Evolutionary conservation across 2,797 vertebrate genomes (phyloP), one percentile per base, ranked within the genome.

Genomic region (Crypturellus tataupa): DNA sequence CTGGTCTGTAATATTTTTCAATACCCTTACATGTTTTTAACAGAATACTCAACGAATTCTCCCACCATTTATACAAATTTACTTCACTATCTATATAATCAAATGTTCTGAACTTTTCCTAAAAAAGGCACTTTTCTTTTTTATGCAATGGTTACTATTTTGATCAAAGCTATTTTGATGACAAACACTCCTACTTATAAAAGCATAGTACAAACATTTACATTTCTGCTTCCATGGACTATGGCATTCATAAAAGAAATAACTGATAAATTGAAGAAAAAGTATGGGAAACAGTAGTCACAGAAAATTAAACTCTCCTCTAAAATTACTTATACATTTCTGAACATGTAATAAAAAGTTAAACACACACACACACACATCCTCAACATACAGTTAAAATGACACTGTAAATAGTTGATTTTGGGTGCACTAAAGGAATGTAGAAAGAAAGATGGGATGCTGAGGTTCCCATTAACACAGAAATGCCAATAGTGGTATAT

Each of bases 151-250:
- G 10, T 67, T 63, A 44, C 14, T 46, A 46, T 46, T 46, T 46
- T 46, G 44, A 46, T 46, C 44, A 46, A 82, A 85, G 69, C 16
- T 46, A 55, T 44, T 80, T 67, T 63, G 23, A 49, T n/a, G 25
- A 68, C 8, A 78, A 87, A 82, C 82, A 33, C 56, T 40, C 55
- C 31, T 79, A 69, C 21, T 67, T 62, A 71, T 18, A 81, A 49
- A 11, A 0, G 0, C 6, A n/a, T 1, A 35, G 4, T 35, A 42
- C 17, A 47, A 88, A 65, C 0, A 8, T 17, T 59, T 78, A 65
- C 20, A 33, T 56, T 92, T 87, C 31, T 73, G n/a, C 23, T 80
- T 85, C 11, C 31, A 33, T 19, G 21, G 29, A 69, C 25, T 42
- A 49, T 2, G 31, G 29, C 12, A 37, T 64, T 78, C 15, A 53